Percentiles rank a stretch among this genome's conserved stretches.
Conservation (phyloP, 2,113 vertebrate species). For the Calcarius ornatus region DNA sequence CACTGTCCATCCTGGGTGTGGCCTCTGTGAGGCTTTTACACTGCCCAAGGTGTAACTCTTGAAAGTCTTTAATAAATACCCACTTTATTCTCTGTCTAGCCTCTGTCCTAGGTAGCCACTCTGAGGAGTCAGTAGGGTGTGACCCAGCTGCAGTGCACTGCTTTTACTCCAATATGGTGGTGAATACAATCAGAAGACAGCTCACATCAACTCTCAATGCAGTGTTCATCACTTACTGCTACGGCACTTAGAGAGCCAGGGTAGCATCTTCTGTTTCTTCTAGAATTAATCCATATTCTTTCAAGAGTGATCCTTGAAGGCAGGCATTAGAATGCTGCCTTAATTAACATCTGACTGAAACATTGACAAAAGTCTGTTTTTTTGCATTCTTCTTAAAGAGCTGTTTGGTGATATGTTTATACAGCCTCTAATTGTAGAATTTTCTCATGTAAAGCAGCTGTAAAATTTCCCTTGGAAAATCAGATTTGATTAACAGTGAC, state of each 20-base stretch:
- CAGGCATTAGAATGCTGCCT: not conserved
- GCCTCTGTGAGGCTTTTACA: not conserved
- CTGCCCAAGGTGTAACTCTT: not conserved
- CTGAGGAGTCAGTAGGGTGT: not conserved
- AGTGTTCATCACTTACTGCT: not conserved
- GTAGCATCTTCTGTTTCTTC: not conserved
- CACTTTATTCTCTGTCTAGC: not conserved
- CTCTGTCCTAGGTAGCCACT: not conserved
- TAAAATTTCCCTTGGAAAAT: not conserved
- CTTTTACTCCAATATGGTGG: accelerated
- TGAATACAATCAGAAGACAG: not conserved
- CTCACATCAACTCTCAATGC: not conserved
- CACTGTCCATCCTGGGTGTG: not conserved
- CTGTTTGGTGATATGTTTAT: not conserved
- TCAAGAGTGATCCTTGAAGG: not conserved
- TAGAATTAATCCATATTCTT: not conserved
- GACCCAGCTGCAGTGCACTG: not conserved
- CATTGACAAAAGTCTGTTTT: not conserved
- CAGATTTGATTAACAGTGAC: not conserved
- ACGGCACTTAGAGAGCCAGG: not conserved
- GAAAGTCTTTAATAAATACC: not conserved
- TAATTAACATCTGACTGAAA: not conserved
- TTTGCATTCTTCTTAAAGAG: not conserved
- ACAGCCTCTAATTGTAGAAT: not conserved
- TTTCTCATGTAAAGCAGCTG: not conserved